Evolutionary conservation across 2,888 invertebrate genomes (phyloP).

Genomic region (Diadegma fenestrale): DNA sequence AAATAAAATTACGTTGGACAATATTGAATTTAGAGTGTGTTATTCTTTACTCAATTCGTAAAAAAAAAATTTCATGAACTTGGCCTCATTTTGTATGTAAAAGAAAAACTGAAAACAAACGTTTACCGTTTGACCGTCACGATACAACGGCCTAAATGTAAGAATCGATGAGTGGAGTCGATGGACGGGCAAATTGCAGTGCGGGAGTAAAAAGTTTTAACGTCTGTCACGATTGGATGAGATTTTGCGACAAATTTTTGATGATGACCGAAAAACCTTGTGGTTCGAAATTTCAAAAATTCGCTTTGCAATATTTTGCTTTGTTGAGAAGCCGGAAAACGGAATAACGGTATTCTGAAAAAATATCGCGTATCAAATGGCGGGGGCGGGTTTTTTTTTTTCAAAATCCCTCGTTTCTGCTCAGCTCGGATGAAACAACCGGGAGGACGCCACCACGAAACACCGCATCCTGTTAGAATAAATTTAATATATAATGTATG

Average conservation of each 20-base stretch:
- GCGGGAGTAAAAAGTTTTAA: background rate
- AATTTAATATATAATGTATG: slow-evolving; percentile 36
- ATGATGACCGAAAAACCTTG: background rate
- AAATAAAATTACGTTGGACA: too few relatives aligned
- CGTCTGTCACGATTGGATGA: background rate
- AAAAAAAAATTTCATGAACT: too few relatives aligned
- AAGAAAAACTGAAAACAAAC: too few relatives aligned
- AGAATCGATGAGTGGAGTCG: too few relatives aligned
- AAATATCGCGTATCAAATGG: slow-evolving; percentile 24
- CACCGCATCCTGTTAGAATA: slow-evolving; percentile 41
- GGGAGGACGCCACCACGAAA: slow-evolving; percentile 11
- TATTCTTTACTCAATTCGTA: too few relatives aligned
- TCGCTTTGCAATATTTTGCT: background rate
- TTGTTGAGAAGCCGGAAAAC: background rate
- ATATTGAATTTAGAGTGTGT: too few relatives aligned
- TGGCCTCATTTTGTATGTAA: too few relatives aligned
- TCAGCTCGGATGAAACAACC: slow-evolving; percentile 10
- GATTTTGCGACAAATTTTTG: background rate
- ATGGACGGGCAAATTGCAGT: background rate
- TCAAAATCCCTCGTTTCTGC: slow-evolving; percentile 8
- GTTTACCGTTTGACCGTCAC: too few relatives aligned
- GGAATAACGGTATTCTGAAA: slow-evolving; percentile 20
- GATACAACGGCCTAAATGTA: too few relatives aligned
- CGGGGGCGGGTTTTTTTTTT: too few relatives aligned
- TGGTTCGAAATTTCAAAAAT: background rate